A percentile compares a stretch with the other conserved stretches of the same genome.
Evolutionary conservation across 2,113 vertebrate species (phyloP).

Genomic region (Oreochromis aureus): DNA sequence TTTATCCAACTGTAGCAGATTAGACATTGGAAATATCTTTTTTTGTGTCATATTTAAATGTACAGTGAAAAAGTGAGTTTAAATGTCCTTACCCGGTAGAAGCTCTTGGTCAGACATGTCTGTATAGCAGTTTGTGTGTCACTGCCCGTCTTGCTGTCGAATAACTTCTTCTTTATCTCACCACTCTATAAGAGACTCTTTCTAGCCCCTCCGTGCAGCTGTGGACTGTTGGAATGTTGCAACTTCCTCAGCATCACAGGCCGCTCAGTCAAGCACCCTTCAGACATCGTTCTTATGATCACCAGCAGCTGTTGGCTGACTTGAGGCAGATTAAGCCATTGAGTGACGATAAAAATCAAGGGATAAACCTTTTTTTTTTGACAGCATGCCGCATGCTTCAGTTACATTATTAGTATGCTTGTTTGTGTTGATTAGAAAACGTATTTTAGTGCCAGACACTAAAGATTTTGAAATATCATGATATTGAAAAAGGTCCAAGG

Average conservation of each 20-base stretch:
- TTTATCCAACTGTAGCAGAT: no score
- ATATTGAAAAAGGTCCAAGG: background rate
- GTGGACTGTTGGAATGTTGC: background rate
- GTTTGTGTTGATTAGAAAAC: accelerated
- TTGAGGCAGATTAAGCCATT: background rate
- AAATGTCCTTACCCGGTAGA: no score
- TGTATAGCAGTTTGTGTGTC: no score
- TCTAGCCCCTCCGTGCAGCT: background rate
- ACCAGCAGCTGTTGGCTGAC: background rate
- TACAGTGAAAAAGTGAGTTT: no score
- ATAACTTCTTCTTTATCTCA: no score
- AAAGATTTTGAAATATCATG: background rate
- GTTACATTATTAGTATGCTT: accelerated
- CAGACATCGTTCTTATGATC: background rate
- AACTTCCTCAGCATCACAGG: background rate
- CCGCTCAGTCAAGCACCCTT: background rate
- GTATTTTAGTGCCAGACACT: background rate
- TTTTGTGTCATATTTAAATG: no score
- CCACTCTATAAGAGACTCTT: no score
- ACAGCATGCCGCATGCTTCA: background rate
- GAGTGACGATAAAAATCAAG: background rate
- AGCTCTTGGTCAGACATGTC: no score
- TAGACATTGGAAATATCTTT: accelerated
- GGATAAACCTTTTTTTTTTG: background rate
- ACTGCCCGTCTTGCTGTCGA: no score